Base-by-base conservation (phyloP, 2,797 vertebrate species). In the Petrocephalus schoutedeni region DNA sequence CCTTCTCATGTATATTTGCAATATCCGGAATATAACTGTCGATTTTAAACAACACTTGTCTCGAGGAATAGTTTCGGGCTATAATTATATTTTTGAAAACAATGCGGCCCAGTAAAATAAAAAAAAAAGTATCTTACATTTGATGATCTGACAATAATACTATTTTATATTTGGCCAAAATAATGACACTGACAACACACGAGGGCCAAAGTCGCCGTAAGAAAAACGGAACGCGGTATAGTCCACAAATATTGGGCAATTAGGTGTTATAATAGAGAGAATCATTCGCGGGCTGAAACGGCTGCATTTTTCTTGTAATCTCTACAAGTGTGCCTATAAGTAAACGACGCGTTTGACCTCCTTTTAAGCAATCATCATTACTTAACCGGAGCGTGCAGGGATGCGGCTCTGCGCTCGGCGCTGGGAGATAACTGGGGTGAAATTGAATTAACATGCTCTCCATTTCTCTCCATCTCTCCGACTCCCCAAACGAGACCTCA, bases 371-470 rank as follows among this genome's bases (percentile, higher is more conserved):
- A 54, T 80, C 57, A 23, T 88, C 41, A 84, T 88, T 85, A 84
- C 21, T 88, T 54, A 64, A 88, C 57, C 57, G 36, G 87, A 58
- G 58, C 41, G 32, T 61, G 54, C 87, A 19, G 32, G 21, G 57
- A 64, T 84, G 80, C 41, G 16, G 23, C 77, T 85, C 77, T 16
- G 80, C 12, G 57, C 49, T 86, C 83, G 82, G 82, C 61, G 83
- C 28, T 53, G 61, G 87, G 23, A 85, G 82, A 61, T 53, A 88
- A 88, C 83, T 16, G 86, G 86, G 86, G 82, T 56, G 61, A 53
- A 86, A 88, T 86, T 45, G 51, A 86, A 88, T 88, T 86, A 74
- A 16, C 61, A 86, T 74, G 87, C 87, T 71, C 83, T 87, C 87
- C 53, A 45, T 87, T 88, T 67, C 87, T 67, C 23, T 67, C 23